phyloP scores from a whole-genome alignment of 2,888 invertebrate species.

The Troides helena region DNA sequence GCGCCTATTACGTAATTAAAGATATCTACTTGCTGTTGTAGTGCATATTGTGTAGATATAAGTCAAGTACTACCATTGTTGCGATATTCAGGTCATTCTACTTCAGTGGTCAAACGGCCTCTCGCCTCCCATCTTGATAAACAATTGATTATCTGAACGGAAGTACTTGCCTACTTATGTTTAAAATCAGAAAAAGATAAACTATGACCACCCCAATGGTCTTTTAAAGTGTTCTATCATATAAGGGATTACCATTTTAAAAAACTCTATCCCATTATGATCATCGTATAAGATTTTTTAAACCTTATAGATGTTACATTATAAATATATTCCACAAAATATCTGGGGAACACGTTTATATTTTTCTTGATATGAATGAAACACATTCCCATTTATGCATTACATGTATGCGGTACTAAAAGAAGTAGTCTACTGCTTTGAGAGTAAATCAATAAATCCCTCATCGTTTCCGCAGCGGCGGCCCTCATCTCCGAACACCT shows the following conservation, averaged over 20 bases:
- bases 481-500: conserved; percentile 19
- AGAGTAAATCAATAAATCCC: conserved; percentile 29
- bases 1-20: conserved; percentile 6
- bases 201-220: no score
- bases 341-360: no score
- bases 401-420: no score
- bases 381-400: no score
- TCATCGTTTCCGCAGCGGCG: conserved; percentile 17
- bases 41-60: conserved; percentile 20
- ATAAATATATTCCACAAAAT: no score
- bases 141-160: conserved; percentile 50
- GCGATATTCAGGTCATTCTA: conserved; percentile 70
- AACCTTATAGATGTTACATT: no score
- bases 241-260: no score
- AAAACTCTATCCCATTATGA: no score
- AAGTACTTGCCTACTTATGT: conserved; percentile 16
- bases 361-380: no score
- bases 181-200: no score
- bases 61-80: conserved; percentile 49
- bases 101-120: conserved; percentile 66
- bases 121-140: conserved; percentile 45
- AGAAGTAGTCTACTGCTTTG: conserved; percentile 1
- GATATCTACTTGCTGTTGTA: conserved; percentile 2
- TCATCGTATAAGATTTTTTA: no score
- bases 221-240: no score